Conservation (phyloP, 2,888 invertebrate genomes). For the Eupithecia insigniata region DNA sequence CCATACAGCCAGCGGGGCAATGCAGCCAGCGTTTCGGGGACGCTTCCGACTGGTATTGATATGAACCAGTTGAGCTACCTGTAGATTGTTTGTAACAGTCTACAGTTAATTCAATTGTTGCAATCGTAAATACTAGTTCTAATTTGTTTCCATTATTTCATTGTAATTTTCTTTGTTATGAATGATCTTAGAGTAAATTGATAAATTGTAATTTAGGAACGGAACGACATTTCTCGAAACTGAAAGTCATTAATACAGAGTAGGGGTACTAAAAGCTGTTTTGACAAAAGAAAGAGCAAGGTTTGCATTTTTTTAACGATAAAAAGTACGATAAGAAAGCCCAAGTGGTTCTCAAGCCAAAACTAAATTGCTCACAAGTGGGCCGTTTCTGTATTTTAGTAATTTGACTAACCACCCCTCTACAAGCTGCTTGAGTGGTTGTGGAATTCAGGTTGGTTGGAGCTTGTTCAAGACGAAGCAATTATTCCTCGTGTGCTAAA, state of each 20-base stretch:
- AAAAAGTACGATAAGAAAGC: constrained; percentile 29
- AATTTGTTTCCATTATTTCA: no score
- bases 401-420: constrained; percentile 46
- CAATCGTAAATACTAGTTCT: no score
- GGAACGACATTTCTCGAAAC: constrained; percentile 4
- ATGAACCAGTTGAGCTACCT: no score
- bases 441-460: constrained; percentile 19
- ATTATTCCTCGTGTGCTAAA: constrained; percentile 4
- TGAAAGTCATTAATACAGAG: neutral
- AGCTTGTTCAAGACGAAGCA: constrained; percentile 2
- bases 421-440: constrained; percentile 26
- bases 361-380: constrained; percentile 48
- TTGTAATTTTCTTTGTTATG: no score
- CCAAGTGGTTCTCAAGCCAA: constrained; percentile 36
- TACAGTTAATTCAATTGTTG: no score
- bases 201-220: neutral
- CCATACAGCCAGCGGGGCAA: no score
- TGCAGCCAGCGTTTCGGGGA: no score
- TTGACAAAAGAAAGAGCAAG: constrained; percentile 11
- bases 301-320: constrained; percentile 16
- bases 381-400: constrained; percentile 41
- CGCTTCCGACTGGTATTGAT: no score
- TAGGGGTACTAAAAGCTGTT: constrained; percentile 13
- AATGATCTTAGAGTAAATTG: no score
- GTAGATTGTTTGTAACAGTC: no score